These are phyloP conservation scores for Bombus affinis DNA, from an alignment of 1,140 invertebrate species.

Conservation along the genomic window DNA sequence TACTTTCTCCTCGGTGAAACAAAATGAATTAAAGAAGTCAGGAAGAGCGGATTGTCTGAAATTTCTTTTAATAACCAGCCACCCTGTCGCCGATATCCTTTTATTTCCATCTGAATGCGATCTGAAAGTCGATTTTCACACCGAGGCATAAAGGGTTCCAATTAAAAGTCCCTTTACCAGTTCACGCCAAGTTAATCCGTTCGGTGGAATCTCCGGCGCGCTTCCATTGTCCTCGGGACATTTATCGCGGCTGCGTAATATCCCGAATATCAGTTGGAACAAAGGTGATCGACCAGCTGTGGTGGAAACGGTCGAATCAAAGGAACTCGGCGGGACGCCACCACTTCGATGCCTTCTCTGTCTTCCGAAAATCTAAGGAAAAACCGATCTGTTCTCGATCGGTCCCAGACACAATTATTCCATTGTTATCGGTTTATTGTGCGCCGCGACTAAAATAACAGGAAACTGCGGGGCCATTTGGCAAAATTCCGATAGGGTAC, in stretches of 20 bases:
- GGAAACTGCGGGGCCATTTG: not conserved
- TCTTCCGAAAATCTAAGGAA: not conserved
- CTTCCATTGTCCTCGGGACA: slow-evolving; percentile 14
- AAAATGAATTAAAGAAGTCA: not conserved
- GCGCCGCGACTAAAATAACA: not conserved
- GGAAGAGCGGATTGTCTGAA: not conserved
- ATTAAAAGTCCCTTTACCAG: slow-evolving; percentile 35
- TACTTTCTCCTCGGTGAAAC: not conserved
- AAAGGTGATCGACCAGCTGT: slow-evolving; percentile 24
- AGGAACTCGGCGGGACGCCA: not conserved
- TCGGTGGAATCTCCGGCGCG: not conserved
- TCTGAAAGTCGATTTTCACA: slow-evolving; percentile 24
- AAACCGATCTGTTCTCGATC: not conserved
- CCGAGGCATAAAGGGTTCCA: slow-evolving; percentile 28
- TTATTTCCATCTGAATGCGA: slow-evolving; percentile 3
- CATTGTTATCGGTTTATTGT: slow-evolving; percentile 1
- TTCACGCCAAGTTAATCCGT: slow-evolving; percentile 36
- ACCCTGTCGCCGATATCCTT: not conserved
- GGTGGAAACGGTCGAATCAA: slow-evolving; percentile 10
- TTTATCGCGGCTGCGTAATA: slow-evolving; percentile 36
- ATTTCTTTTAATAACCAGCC: not conserved
- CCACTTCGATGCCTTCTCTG: not conserved
- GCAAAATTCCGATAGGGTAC: not conserved
- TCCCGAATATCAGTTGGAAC: slow-evolving; percentile 36
- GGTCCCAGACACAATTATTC: not conserved